Base-by-base conservation (phyloP, 2,888 invertebrate species). In the Sipha maydis region DNA sequence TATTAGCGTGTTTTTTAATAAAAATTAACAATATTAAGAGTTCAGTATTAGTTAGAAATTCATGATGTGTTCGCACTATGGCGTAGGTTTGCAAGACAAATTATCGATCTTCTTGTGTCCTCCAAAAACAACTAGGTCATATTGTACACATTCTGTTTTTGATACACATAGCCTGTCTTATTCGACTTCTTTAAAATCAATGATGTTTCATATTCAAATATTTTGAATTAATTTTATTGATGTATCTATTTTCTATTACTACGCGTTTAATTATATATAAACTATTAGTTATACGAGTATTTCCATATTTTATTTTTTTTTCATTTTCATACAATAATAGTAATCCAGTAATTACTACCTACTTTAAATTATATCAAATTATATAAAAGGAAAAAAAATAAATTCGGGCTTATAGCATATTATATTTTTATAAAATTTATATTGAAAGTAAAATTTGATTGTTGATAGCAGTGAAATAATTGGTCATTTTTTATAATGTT, bases 51-150 rank as follows among this genome's bases (percentile, higher is more conserved):
- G 48, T 77, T 77, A 54, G 3, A 48, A 28, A 48, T 3, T 54
- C 19, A 82, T 77, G 48, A 41, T 69, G 48, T 67, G 19, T 67
- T 67, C 25, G 41, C 41, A 77, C 31, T 67, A 48, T 28, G 67
- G 31, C 21, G 76, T 85, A 41, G 67, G 85, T 77, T 31, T 48
- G 77, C 77, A 31, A 77, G 77, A 85, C 67, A 31, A 77, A 77
- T 86, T 38, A 86, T 86, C 73, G 85, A 86, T 86, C 85, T 79
- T 56, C 75, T 31, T 21, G 34, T 56, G 78, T 79, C 79, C 85
- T 86, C 71, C 71, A 86, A 79, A 71, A 79, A 38, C n/a, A 86
- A 86, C 71, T 86, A 25, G 85, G 85, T 79, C 85, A 79, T 17
- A 34, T 77, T 69, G 67, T 69, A 31, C 19, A 31, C 38, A 84